A percentile compares a stretch with the other conserved stretches of the same genome.
These are phyloP conservation scores for Upupa epops DNA, from an alignment of 2,113 vertebrate species.

Conservation along the genomic window DNA sequence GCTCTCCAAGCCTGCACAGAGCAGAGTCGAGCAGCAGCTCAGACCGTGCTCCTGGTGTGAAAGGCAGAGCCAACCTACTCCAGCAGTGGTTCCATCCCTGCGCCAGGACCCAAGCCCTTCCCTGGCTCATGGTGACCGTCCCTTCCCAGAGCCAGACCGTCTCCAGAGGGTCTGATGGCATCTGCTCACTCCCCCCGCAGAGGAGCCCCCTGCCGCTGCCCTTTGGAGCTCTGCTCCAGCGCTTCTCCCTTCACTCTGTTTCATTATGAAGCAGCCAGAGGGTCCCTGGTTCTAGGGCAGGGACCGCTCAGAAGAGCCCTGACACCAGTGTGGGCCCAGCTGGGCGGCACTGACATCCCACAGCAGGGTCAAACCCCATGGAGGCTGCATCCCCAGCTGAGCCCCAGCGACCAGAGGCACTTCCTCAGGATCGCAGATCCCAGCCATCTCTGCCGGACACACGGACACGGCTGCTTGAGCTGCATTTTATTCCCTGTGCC, in stretches of 20 bases:
- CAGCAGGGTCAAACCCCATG: fast-evolving
- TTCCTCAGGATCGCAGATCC: not conserved
- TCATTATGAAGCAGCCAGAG: not conserved
- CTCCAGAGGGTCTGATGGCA: not conserved
- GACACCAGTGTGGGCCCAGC: fast-evolving
- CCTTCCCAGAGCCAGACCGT: not conserved
- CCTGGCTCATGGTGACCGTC: not conserved
- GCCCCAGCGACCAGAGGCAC: fast-evolving
- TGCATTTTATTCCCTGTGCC: fast-evolving
- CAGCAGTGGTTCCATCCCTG: fast-evolving
- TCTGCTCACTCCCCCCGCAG: not conserved
- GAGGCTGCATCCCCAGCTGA: fast-evolving
- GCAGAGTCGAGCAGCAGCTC: fast-evolving
- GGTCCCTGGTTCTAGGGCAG: not conserved
- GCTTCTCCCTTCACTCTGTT: not conserved
- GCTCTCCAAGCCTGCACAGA: fast-evolving
- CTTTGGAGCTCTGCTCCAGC: not conserved
- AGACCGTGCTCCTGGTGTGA: fast-evolving
- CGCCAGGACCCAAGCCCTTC: not conserved
- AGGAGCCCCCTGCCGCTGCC: not conserved
- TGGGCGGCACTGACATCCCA: not conserved
- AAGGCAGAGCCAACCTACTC: fast-evolving
- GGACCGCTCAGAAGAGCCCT: fast-evolving
- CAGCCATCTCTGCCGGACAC: fast-evolving
- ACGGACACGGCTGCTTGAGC: fast-evolving